Percentiles rank a stretch among this genome's conserved stretches.
These are phyloP conservation scores for Theonella swinhoei DNA, from an alignment of 37 sponge, comb jelly and placozoan genomes.

Conservation along the genomic window DNA sequence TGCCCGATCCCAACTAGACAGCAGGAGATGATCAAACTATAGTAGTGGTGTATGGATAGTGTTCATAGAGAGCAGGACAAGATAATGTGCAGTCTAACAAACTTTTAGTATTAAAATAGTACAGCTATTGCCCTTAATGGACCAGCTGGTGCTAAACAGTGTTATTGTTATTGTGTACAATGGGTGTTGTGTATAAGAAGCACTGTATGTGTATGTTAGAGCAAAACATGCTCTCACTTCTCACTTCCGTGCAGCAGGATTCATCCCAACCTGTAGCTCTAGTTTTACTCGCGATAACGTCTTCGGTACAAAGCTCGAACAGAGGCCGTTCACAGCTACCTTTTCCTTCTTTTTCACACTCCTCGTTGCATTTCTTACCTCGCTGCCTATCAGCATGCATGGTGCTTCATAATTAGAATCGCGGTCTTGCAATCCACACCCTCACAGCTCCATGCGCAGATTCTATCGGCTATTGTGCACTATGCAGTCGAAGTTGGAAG, in stretches of 20 bases:
- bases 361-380: neutral
- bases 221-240: neutral
- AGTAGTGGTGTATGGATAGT: too few species aligned
- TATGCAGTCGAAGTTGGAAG: conserved; percentile 10
- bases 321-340: too few species aligned
- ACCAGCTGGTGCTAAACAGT: too few species aligned
- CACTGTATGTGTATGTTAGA: too few species aligned
- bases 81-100: too few species aligned
- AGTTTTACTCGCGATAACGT: neutral
- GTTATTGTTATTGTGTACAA: too few species aligned
- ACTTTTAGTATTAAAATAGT: too few species aligned
- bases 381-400: neutral
- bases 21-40: conserved; percentile 60
- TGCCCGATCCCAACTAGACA: conserved; percentile 57
- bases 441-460: too few species aligned
- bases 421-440: too few species aligned
- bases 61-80: too few species aligned
- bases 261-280: neutral
- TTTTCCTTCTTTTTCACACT: neutral
- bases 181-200: too few species aligned
- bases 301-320: neutral
- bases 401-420: neutral
- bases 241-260: conserved; percentile 1
- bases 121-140: too few species aligned
- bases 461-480: neutral